These are phyloP conservation scores for Gracilinanus agilis DNA, from an alignment of 2,113 vertebrate genomes.

Conservation along the genomic window DNA sequence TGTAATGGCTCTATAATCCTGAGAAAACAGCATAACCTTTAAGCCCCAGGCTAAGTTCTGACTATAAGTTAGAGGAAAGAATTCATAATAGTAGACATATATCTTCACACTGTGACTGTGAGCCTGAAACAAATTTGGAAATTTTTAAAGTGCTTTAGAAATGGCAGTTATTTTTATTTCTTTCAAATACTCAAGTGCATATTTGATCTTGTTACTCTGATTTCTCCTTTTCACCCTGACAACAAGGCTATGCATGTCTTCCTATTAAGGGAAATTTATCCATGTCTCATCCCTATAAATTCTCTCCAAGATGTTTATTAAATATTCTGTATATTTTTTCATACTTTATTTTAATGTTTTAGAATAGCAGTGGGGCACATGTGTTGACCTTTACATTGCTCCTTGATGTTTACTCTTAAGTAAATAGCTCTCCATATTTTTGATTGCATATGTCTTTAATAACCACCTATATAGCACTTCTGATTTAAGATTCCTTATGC, in stretches of 20 bases:
- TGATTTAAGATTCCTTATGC: neutral
- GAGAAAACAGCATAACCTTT: neutral
- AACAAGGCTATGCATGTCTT: neutral
- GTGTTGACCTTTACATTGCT: neutral
- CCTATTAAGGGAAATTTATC: neutral
- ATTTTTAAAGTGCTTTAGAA: neutral
- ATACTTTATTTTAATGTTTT: neutral
- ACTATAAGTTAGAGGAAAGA: neutral
- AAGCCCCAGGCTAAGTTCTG: neutral
- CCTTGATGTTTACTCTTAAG: neutral
- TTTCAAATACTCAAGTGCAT: neutral
- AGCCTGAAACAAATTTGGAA: neutral
- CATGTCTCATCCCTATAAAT: neutral
- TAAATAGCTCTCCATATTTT: neutral
- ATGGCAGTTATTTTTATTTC: neutral
- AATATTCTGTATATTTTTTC: neutral
- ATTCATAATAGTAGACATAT: neutral
- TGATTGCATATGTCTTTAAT: neutral
- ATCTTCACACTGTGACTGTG: neutral
- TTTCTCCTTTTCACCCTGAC: neutral
- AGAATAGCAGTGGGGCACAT: neutral
- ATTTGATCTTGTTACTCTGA: neutral
- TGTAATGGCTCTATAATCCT: neutral
- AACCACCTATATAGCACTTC: neutral
- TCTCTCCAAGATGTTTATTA: neutral